Evolutionary conservation across 2,888 invertebrate species (phyloP).

Genomic region (Dusona sp.): DNA sequence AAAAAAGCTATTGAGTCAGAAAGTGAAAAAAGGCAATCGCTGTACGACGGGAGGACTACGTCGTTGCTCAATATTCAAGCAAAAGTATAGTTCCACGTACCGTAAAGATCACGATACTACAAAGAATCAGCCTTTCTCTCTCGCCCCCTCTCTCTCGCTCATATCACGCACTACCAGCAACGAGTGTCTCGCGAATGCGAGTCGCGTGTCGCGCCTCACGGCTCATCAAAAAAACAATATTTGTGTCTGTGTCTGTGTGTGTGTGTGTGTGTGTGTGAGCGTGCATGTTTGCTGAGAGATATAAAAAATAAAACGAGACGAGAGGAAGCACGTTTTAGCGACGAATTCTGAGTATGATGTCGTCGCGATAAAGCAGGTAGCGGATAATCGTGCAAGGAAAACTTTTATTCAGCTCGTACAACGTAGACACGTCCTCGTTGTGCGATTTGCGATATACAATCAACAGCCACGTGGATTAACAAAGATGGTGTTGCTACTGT

Average conservation of each 20-base stretch:
- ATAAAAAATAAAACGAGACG: neutral
- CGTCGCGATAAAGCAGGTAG: neutral
- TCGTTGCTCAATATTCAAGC: neutral
- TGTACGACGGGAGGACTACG: neutral
- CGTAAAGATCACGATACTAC: neutral
- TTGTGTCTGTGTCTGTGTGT: neutral
- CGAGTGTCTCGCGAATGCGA: neutral
- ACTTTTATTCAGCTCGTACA: neutral
- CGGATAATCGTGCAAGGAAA: neutral
- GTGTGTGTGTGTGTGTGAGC: too few relatives aligned
- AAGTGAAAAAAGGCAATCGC: neutral
- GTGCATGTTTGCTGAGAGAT: neutral
- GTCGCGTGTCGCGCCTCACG: constrained; percentile 11
- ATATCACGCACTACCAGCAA: neutral
- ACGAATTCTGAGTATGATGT: neutral
- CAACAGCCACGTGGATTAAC: neutral
- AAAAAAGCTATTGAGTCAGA: neutral
- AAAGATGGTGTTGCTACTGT: neutral
- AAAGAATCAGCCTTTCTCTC: neutral
- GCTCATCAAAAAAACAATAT: neutral
- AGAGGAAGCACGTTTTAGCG: neutral
- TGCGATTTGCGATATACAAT: neutral
- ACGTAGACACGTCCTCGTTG: neutral
- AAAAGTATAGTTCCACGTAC: neutral
- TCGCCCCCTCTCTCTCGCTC: neutral